Evolutionary conservation across 1,140 invertebrate species (phyloP), one percentile per base, ranked within the genome.

Genomic region (Ceratina australensis): DNA sequence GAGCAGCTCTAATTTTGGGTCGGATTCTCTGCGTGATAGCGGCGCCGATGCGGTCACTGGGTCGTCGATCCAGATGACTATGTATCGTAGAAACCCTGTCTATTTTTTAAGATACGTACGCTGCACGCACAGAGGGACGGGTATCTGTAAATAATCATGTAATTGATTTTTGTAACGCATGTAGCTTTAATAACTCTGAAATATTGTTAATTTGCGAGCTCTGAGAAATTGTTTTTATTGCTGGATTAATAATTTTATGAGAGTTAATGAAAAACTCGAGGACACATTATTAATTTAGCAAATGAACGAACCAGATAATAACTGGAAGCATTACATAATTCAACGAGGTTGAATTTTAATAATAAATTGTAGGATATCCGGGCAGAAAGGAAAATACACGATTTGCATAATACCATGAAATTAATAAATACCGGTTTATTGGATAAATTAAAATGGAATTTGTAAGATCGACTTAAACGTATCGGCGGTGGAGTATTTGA

Each of bases 121-220:
- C 10, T 42, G 33, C 5, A 10, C 10, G 33, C 10, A 42, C 10
- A 42, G 10, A 42, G 5, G 13, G 18, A 33, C 0, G 18, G 20
- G 3, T 0, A 18, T 13, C 20, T 26, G 49, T n/a, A 33, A 15
- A 2, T 57, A 49, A 20, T n/a, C 7, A 18, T 59, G 20, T 47
- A 59, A 68, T 75, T 68, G 68, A 59, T 24, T 59, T 49, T 0
- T 20, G 20, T 4, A n/a, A 0, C 4, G 33, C 20, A 16, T 15
- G 16, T 0, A 18, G 4, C 26, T 33, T 33, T 8, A 22, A 10
- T 18, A 22, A 13, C 67, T 42, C 67, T 13, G 13, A 20, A n/a
- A n/a, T 52, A 33, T 59, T 68, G 24, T 68, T 68, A n/a, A 69
- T 42, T 52, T 42, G 20, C n/a, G 54, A 57, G 18, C 22, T n/a